Base-by-base conservation (phyloP, 1,140 invertebrate species). In the Druon quercuslanigerum region DNA sequence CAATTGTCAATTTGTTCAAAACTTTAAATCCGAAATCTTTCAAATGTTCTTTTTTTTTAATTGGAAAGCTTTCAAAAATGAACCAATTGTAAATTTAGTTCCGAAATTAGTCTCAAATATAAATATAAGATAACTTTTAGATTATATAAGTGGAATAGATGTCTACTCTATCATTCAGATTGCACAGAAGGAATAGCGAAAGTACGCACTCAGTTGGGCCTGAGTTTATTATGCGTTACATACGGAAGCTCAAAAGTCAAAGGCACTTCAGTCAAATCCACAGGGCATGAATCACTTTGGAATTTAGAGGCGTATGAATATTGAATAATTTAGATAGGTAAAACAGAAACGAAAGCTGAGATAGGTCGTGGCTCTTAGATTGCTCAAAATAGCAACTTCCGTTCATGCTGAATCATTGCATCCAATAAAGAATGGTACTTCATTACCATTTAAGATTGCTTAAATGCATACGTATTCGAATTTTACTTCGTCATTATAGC, bases 401-500 rank as follows among this genome's bases (percentile, higher is more conserved):
- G 60, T 33, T 66, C 40, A 66, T 16, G 60, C 14, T 40, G 60
- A 66, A 12, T 66, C 60, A 66, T 9, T 46, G 25, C 60, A 66
- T 66, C 60, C 60, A 12, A 66, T 66, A 66, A 66, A 66, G 25
- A 40, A 16, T 66, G 12, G 12, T n/a, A 66, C 33, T 66, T 66
- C 25, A 66, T 66, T 66, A 66, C n/a, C 33, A 66, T 66, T 66
- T 33, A 66, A 46, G 40, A 66, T 66, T 66, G 60, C 60, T 40
- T 66, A 66, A 66, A 40, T 66, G 25, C 60, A 6, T 40, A 66
- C 13, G 14, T 66, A 66, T 66, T 40, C 25, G 9, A 66, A 66
- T 46, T 66, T 40, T 14, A 40, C 60, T 66, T 66, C 40, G 60
- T 66, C 60, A 66, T 16, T 9, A 66, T 33, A 9, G n/a, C 13